Conservation (phyloP, 1,140 invertebrate genomes). For the Argopecten irradians region DNA sequence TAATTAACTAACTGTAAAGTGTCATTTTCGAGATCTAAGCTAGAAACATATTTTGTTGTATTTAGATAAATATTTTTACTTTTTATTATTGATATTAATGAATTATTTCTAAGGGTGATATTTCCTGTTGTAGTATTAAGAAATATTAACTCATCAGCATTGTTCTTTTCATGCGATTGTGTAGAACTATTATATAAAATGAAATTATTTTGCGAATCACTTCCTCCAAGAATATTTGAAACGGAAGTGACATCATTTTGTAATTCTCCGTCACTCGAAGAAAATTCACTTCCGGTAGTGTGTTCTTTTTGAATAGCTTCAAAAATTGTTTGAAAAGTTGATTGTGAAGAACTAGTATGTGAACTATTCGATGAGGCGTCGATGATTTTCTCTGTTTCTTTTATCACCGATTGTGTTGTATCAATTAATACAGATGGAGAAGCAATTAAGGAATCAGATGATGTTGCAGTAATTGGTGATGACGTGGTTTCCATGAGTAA, state of each 20-base stretch:
- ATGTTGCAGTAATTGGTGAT: background rate
- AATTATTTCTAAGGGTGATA: background rate
- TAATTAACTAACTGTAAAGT: background rate
- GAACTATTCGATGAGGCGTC: background rate
- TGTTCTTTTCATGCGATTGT: background rate
- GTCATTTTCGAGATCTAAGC: background rate
- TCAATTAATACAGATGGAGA: background rate
- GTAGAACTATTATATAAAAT: background rate
- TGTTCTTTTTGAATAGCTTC: background rate
- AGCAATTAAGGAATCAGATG: background rate
- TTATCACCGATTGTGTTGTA: background rate
- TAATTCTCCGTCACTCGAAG: background rate
- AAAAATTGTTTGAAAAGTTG: background rate
- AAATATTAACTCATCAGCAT: background rate
- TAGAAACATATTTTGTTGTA: background rate
- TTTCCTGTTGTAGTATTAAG: background rate
- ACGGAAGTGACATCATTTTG: constrained; percentile 7
- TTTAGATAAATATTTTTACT: background rate
- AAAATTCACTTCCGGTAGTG: background rate
- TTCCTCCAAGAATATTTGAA: background rate
- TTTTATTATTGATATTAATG: background rate
- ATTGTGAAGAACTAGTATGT: background rate
- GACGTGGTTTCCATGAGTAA: background rate
- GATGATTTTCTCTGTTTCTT: background rate
- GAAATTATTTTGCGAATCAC: background rate